Conservation (phyloP, 2,888 invertebrate species). For the Protodeltote pygarga region DNA sequence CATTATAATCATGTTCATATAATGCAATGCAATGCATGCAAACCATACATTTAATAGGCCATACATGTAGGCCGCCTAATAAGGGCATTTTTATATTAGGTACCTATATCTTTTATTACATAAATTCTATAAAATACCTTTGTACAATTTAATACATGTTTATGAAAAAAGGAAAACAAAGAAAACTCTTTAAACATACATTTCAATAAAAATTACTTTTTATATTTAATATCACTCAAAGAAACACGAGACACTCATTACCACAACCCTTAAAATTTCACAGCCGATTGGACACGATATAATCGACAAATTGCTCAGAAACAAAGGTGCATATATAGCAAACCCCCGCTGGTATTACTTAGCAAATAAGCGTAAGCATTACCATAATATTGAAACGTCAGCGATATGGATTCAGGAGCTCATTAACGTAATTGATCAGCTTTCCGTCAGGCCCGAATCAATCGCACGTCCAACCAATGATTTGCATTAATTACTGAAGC, state of each 20-base stretch:
- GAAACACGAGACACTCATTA: constrained; percentile 43
- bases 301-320: constrained; percentile 53
- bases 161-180: neutral
- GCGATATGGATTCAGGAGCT: constrained; percentile 80
- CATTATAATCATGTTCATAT: too few species aligned
- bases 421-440: constrained; percentile 86
- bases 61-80: too few species aligned
- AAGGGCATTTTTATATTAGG: too few species aligned
- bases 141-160: too few species aligned
- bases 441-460: constrained; percentile 79
- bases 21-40: too few species aligned
- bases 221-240: too few species aligned
- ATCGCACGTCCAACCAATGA: constrained; percentile 81
- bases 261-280: constrained; percentile 49
- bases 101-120: too few species aligned
- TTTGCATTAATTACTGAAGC: constrained; percentile 84
- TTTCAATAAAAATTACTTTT: constrained; percentile 27
- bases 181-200: constrained; percentile 16
- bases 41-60: too few species aligned
- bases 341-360: constrained; percentile 55
- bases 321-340: constrained; percentile 50
- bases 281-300: constrained; percentile 51
- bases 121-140: too few species aligned
- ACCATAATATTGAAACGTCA: constrained; percentile 82
- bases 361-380: constrained; percentile 75